Conservation (phyloP, 2,113 vertebrate genomes). For the Antechinus flavipes region DNA sequence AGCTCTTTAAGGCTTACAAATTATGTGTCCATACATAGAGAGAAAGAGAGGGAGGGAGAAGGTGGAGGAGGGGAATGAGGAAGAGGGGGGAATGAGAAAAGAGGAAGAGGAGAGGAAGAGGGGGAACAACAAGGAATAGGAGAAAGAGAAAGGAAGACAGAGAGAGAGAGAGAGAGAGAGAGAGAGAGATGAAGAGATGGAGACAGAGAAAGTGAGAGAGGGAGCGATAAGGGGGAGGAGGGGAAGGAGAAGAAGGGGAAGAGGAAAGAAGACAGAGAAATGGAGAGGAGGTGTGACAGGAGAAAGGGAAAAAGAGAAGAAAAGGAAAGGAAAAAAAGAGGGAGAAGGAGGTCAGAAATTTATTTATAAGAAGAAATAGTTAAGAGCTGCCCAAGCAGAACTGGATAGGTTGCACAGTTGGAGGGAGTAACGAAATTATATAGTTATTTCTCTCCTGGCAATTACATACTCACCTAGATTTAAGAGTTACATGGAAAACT, state of each 20-base stretch:
- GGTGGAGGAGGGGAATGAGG: no score
- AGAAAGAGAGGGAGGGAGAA: background rate
- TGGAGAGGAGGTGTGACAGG: background rate
- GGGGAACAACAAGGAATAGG: background rate
- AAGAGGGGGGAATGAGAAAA: no score
- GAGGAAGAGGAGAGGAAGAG: no score
- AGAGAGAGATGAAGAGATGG: background rate
- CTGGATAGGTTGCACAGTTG: background rate
- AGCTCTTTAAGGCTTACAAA: no score
- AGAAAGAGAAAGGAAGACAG: background rate
- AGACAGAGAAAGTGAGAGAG: no score
- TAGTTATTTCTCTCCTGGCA: conserved; percentile 19
- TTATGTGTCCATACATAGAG: no score
- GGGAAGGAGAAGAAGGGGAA: background rate
- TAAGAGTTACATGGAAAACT: conserved; percentile 47
- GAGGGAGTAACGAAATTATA: background rate
- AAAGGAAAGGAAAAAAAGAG: rapidly evolving
- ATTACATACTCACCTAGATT: conserved; percentile 45
- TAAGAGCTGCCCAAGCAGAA: background rate
- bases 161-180: background rate
- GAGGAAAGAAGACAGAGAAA: background rate
- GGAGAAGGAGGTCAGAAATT: background rate
- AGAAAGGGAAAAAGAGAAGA: background rate
- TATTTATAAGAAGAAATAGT: background rate
- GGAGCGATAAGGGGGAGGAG: background rate